Evolutionary conservation across 1,140 invertebrate species (phyloP), one percentile per base, ranked within the genome.

Genomic region (Zaprionus africanus): DNA sequence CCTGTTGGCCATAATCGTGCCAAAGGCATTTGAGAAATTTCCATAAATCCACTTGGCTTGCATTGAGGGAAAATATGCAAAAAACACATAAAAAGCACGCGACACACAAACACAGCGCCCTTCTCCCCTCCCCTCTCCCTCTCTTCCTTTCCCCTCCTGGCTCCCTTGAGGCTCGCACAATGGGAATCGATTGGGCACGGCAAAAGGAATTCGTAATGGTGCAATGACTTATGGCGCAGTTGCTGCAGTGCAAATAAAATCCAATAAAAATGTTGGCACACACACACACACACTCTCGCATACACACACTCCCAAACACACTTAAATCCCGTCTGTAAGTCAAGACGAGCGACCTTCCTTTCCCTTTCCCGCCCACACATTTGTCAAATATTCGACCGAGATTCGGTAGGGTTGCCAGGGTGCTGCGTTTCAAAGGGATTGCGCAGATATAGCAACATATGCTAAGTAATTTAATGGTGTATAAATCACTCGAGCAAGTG

Each of bases 181-280:
- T 84, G 75, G 85, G 66, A 88, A 88, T 87, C 84, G 83, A 87
- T 87, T 71, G 83, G 28, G 31, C 46, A 54, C 17, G 64, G 49
- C 28, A 72, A 81, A 88, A 77, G 81, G 78, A 90, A 90, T 90
- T 81, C 76, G 67, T 88, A 88, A 88, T 88, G 81, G 85, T 81
- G 86, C 85, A 88, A 90, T 88, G 85, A 88, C 85, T 85, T 81
- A 84, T 80, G 85, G 70, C 70, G 81, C 67, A 81, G 49, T 62
- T 61, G 70, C 84, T 88, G 84, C 84, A 87, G 74, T 81, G 41
- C 65, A 84, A 88, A 90, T 87, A 87, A 87, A 87, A 84, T 70
- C 87, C 85, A 87, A 87, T 87, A 88, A 88, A 83, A 81, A 62
- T 75, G 51, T 75, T 58, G 62, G 66, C 41, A n/a, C n/a, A 61